phyloP scores from a whole-genome alignment of 2,888 invertebrate species.

The Latrodectus hesperus region DNA sequence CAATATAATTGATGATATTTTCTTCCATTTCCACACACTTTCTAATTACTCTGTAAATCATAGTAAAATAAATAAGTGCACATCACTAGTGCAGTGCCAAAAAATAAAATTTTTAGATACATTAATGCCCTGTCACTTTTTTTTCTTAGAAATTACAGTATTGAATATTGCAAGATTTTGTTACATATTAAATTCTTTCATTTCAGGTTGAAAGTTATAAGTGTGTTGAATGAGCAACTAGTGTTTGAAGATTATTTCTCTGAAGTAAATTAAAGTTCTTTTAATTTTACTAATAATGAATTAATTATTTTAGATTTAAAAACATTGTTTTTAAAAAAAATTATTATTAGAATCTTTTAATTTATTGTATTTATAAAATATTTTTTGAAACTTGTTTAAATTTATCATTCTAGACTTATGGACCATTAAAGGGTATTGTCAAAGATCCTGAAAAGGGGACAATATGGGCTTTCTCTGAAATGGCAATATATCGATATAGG shows the following conservation, averaged over 20 bases:
- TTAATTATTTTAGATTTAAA: background rate
- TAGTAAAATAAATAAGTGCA: too few relatives aligned
- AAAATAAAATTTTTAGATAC: too few relatives aligned
- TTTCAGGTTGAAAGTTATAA: constrained; percentile 84
- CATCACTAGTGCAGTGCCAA: too few relatives aligned
- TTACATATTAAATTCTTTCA: too few relatives aligned
- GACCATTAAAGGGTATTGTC: constrained; percentile 85
- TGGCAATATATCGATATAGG: constrained; percentile 88
- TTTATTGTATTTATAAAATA: background rate
- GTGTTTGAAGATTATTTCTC: constrained; percentile 85
- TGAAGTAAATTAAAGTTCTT: constrained; percentile 72
- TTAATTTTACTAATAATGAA: background rate
- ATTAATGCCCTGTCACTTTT: background rate
- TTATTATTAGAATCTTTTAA: background rate
- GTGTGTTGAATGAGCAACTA: constrained; percentile 87
- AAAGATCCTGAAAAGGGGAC: constrained; percentile 85
- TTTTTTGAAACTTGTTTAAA: background rate
- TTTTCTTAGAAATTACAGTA: background rate
- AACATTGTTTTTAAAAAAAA: background rate
- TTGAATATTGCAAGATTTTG: too few relatives aligned
- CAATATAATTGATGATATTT: too few relatives aligned
- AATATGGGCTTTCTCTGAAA: constrained; percentile 91
- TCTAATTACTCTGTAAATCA: too few relatives aligned
- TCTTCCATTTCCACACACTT: too few relatives aligned
- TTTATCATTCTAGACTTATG: constrained; percentile 78